Conservation (phyloP, 2,888 invertebrate genomes). For the Heliconius cydno region DNA sequence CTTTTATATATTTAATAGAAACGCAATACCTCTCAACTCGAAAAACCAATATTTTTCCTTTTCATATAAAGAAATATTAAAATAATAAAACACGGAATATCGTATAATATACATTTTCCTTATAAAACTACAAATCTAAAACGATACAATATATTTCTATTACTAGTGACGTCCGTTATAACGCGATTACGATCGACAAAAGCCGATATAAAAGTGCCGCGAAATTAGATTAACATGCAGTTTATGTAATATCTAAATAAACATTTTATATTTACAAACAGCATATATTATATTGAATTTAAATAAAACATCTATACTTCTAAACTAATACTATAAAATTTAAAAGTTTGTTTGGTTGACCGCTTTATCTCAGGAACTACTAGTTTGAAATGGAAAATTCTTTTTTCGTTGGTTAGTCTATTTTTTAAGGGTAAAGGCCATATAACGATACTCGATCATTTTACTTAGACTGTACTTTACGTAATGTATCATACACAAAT, state of each 20-base stretch:
- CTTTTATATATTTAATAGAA: too few relatives aligned
- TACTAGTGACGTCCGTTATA: constrained; percentile 52
- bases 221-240: constrained; percentile 51
- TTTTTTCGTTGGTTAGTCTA: neutral
- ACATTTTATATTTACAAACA: neutral
- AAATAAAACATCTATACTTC: too few relatives aligned
- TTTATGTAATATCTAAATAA: constrained; percentile 15
- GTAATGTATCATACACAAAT: too few relatives aligned
- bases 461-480: too few relatives aligned
- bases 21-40: neutral
- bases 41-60: neutral
- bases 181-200: constrained; percentile 55
- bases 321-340: neutral
- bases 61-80: neutral
- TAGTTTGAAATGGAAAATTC: neutral
- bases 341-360: neutral
- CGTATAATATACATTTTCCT: too few relatives aligned
- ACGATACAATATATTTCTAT: constrained; percentile 23
- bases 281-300: neutral
- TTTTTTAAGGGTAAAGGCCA: too few relatives aligned
- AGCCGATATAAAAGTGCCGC: constrained; percentile 50
- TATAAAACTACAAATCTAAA: constrained; percentile 17
- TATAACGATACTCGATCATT: too few relatives aligned
- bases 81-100: too few relatives aligned
- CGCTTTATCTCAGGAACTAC: neutral